Base-by-base conservation (phyloP, 2,113 vertebrate species). In the Solea senegalensis region DNA sequence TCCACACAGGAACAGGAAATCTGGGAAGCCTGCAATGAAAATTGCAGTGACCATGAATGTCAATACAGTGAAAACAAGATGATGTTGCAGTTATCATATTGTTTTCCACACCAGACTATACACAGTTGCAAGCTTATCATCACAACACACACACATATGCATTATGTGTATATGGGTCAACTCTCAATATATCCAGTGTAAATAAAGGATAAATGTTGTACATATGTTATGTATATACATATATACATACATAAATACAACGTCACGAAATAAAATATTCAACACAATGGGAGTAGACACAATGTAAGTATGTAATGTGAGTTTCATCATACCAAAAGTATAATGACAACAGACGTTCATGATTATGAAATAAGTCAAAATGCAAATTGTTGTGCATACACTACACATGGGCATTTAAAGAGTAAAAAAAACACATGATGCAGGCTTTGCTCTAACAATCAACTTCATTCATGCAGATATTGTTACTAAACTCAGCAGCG, bases 1-100 rank as follows among this genome's bases (percentile, higher is more conserved):
- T 89, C 81, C 85, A 48, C 59, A 86, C 86, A 76, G 89, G 88
- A 48, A 83, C 72, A 83, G 90, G 90, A 70, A 86, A 85, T 88
- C 87, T 91, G 77, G 63, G 41, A 64, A 89, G 75, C 65, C 91
- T 91, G 77, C 27, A 87, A 76, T n/a, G n/a, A 82, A 69, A 63
- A 51, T 53, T 66, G 16, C 48, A 45, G 27, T 64, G 26, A 80
- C 16, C 15, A 68, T 74, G 9, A 81, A 58, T 57, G 72, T 69
- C 7, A 39, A 45, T 5, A 50, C 9, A 69, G 11, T 21, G 11
- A 44, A 21, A 65, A 65, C 51, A 27, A 65, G 56, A 0, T 13
- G 21, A 2, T 68, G 43, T 9, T 56, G 49, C 45, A 49, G 12
- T 28, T 21, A 4, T 39, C 44, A 4, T 27, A 52, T 10, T 14